Conservation (phyloP, 2,888 invertebrate species). For the Macrostomum cliftonense region DNA sequence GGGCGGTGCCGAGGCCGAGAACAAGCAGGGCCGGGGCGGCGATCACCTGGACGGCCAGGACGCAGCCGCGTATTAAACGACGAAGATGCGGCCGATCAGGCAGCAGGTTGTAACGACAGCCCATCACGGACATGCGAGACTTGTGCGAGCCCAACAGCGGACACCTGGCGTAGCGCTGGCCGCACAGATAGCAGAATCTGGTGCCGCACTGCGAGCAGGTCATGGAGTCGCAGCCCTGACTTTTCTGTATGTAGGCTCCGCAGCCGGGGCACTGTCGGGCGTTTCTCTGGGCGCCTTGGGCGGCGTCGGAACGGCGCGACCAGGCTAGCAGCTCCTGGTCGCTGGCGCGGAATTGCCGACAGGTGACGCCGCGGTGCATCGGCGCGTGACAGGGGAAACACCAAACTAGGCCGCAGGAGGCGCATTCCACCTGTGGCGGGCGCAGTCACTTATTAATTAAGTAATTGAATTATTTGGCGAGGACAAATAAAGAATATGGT, state of each 20-base stretch:
- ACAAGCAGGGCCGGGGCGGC: too few species aligned
- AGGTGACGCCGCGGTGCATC: slow-evolving; percentile 6
- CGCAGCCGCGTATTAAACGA: background rate
- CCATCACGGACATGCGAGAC: slow-evolving; percentile 6
- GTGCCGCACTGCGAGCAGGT: slow-evolving; percentile 6
- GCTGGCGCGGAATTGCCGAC: background rate
- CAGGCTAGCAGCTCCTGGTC: slow-evolving; percentile 3
- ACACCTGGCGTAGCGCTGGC: slow-evolving; percentile 1
- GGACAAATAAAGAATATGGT: too few species aligned
- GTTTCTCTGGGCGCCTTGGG: slow-evolving; percentile 1
- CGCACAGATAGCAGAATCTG: slow-evolving; percentile 5
- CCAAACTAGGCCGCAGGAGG: slow-evolving; percentile 4
- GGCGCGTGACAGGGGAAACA: slow-evolving; percentile 9
- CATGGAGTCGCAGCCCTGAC: slow-evolving; percentile 9
- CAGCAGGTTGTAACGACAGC: slow-evolving; percentile 8
- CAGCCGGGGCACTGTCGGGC: slow-evolving; percentile 9
- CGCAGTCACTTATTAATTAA: too few species aligned
- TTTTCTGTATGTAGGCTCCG: slow-evolving; percentile 5
- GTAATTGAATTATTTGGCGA: too few species aligned
- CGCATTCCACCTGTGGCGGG: background rate
- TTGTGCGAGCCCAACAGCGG: slow-evolving; percentile 7
- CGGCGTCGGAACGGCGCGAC: background rate
- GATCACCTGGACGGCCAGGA: too few species aligned
- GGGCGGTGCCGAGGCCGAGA: too few species aligned
- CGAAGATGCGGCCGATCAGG: slow-evolving; percentile 6